Conservation (phyloP, 1,140 invertebrate genomes). For the Neuroterus valhalla region DNA sequence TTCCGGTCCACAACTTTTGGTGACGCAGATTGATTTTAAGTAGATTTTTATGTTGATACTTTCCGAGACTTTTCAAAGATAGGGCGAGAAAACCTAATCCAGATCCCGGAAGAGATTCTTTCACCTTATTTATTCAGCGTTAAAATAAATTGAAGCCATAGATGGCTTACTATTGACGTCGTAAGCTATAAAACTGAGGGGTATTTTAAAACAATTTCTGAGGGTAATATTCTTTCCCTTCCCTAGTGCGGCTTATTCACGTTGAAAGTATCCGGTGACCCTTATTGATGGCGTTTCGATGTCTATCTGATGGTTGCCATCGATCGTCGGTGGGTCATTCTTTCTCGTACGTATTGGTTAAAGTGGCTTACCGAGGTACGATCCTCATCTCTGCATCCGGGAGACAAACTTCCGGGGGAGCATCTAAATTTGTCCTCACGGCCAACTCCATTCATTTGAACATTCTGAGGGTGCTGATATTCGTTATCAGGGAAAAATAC, state of each 20-base stretch:
- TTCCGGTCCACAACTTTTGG: no score
- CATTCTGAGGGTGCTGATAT: conserved; percentile 31
- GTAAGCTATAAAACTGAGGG: no score
- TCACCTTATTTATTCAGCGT: no score
- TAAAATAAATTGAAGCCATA: no score
- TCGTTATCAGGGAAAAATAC: conserved; percentile 68
- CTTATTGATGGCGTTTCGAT: not conserved
- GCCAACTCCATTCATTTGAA: conserved; percentile 51
- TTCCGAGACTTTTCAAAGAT: no score
- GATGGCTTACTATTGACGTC: no score
- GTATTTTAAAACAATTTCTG: not conserved
- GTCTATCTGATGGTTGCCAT: conserved; percentile 2
- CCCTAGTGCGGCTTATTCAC: not conserved
- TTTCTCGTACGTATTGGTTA: not conserved
- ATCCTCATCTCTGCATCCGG: conserved; percentile 66
- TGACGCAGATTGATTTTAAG: no score
- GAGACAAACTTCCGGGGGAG: conserved; percentile 66
- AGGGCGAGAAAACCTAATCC: no score
- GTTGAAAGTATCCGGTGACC: not conserved
- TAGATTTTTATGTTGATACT: no score
- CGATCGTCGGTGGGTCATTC: conserved; percentile 6
- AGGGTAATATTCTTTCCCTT: not conserved
- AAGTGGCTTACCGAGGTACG: conserved; percentile 34
- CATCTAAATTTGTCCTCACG: conserved; percentile 68
- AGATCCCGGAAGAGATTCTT: no score